Evolutionary conservation across 35 echinoderm and acorn worm genomes (phyloP).

Genomic region (Lytechinus pictus): DNA sequence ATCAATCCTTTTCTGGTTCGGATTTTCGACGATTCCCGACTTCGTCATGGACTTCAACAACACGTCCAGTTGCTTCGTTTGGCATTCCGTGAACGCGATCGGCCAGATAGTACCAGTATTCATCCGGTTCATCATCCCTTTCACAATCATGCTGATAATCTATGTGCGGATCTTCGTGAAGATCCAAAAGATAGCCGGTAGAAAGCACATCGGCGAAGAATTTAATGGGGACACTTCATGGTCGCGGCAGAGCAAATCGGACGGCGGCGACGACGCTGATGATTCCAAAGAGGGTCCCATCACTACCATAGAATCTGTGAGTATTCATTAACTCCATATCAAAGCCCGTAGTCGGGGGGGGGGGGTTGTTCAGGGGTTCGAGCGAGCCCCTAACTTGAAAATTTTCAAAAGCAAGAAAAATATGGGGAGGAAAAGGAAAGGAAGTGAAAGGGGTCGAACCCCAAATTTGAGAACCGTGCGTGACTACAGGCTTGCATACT

Average conservation of each 20-base stretch:
- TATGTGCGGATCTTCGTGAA: background rate
- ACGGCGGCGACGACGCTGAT: background rate
- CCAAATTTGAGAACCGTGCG: too few relatives aligned
- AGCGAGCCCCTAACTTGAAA: too few relatives aligned
- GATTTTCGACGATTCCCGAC: background rate
- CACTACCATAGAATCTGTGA: background rate
- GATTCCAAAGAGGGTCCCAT: background rate
- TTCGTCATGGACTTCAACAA: background rate
- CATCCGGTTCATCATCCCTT: background rate
- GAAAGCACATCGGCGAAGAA: background rate
- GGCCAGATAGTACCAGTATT: background rate
- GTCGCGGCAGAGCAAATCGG: background rate
- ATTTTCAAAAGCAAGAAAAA: too few relatives aligned
- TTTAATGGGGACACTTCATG: background rate
- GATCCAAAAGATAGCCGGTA: background rate
- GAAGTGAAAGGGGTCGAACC: too few relatives aligned
- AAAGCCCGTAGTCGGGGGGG: too few relatives aligned
- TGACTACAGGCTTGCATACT: too few relatives aligned
- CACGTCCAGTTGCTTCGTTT: background rate
- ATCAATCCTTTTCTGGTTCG: background rate
- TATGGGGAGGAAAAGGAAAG: too few relatives aligned
- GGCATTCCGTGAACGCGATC: background rate
- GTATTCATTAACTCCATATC: background rate
- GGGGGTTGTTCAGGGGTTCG: too few relatives aligned
- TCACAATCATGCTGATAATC: background rate